A percentile compares a stretch with the other conserved stretches of the same genome.
These are phyloP conservation scores for Saccostrea cuccullata DNA, from an alignment of 1,140 invertebrate genomes.

Conservation along the genomic window DNA sequence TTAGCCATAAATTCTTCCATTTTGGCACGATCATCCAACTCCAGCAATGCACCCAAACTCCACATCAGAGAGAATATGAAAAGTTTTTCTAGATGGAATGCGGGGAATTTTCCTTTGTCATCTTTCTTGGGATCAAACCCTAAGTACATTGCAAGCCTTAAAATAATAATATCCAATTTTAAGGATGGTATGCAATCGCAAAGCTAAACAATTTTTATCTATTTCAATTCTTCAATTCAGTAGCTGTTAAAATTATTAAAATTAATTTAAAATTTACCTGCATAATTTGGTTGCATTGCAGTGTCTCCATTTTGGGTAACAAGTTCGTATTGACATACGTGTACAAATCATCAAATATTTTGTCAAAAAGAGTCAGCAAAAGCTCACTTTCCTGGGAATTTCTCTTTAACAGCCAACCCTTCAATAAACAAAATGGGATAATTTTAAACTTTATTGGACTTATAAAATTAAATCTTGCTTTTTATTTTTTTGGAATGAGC, in stretches of 20 bases:
- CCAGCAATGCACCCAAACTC: conserved; percentile 93
- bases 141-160: conserved; percentile 84
- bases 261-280: conserved; percentile 62
- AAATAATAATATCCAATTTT: conserved; percentile 37
- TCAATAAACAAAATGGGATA: conserved; percentile 8
- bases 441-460: no score
- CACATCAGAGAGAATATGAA: conserved; percentile 89
- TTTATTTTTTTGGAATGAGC: no score
- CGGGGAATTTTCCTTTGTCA: conserved; percentile 66
- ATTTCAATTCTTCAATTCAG: background rate
- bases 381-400: conserved; percentile 82
- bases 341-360: conserved; percentile 70
- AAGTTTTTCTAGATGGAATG: conserved; percentile 78
- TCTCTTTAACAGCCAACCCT: conserved; percentile 89
- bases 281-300: conserved; percentile 84
- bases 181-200: background rate
- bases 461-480: no score
- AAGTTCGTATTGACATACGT: conserved; percentile 82
- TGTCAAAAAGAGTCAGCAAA: conserved; percentile 69
- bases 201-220: background rate
- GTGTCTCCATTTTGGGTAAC: conserved; percentile 71
- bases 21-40: conserved; percentile 88
- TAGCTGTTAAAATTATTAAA: no score
- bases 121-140: conserved; percentile 87
- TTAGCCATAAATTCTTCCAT: conserved; percentile 75